phyloP scores from a whole-genome alignment of 2,888 invertebrate genomes.

The Pandemis cinnamomeana region DNA sequence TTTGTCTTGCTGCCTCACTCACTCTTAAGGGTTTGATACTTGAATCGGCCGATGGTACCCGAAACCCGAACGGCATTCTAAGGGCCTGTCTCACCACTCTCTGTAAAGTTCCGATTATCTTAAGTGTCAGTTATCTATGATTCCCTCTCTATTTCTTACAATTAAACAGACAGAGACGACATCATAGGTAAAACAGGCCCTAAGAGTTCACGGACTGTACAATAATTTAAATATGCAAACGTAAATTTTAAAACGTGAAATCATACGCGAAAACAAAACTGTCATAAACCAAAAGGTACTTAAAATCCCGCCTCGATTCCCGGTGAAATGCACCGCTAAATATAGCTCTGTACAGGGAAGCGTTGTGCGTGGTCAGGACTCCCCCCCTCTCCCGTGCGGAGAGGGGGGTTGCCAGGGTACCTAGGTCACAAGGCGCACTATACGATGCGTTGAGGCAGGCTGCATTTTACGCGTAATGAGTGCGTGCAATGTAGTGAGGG shows the following conservation, averaged over 20 bases:
- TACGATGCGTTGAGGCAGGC: slow-evolving; percentile 50
- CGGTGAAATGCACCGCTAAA: slow-evolving; percentile 75
- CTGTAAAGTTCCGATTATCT: too few species aligned
- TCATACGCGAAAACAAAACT: slow-evolving; percentile 3
- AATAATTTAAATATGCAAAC: not conserved
- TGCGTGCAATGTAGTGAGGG: slow-evolving; percentile 27
- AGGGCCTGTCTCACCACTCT: too few species aligned
- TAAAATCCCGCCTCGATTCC: slow-evolving; percentile 35
- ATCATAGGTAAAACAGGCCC: too few species aligned
- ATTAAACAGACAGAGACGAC: too few species aligned
- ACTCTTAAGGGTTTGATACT: too few species aligned
- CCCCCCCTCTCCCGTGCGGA: slow-evolving; percentile 47
- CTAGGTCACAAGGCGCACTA: slow-evolving; percentile 62
- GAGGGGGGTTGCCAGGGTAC: slow-evolving; percentile 47
- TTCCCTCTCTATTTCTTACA: too few species aligned
- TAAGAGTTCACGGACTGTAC: not conserved
- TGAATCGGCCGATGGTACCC: too few species aligned
- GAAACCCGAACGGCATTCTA: too few species aligned
- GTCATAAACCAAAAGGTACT: slow-evolving; percentile 42
- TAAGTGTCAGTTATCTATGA: too few species aligned
- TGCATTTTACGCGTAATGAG: slow-evolving; percentile 16
- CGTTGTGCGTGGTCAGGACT: slow-evolving; percentile 81
- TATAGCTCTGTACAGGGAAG: slow-evolving; percentile 68
- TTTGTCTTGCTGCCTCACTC: too few species aligned
- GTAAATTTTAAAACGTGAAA: not conserved